Conservation (phyloP, 1,140 invertebrate species). For the Rhagoletis zephyria region DNA sequence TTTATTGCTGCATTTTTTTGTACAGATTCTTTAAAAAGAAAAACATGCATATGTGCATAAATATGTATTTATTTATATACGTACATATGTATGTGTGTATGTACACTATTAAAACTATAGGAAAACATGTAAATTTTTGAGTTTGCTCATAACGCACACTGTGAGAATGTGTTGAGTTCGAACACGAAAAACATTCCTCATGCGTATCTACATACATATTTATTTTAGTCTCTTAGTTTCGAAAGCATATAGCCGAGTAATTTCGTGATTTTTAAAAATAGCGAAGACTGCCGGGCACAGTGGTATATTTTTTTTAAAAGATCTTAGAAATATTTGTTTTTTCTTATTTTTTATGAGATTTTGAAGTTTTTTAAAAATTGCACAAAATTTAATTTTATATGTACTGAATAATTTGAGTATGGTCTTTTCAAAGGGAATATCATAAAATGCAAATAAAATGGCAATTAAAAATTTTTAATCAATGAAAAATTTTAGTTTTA, state of each 20-base stretch:
- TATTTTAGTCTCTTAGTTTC: constrained; percentile 3
- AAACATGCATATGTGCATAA: not conserved
- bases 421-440: too few relatives aligned
- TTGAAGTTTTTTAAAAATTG: too few relatives aligned
- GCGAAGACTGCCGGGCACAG: not conserved
- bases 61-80: not conserved
- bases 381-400: too few relatives aligned
- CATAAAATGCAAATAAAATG: too few relatives aligned
- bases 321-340: too few relatives aligned
- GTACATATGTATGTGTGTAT: not conserved
- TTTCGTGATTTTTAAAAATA: not conserved
- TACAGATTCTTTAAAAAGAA: too few relatives aligned
- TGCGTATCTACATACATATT: not conserved
- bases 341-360: too few relatives aligned
- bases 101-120: not conserved
- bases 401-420: too few relatives aligned
- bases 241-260: not conserved
- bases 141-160: too few relatives aligned
- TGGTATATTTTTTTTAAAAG: not conserved
- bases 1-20: not conserved
- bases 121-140: not conserved
- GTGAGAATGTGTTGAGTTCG: not conserved
- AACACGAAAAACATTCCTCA: not conserved
- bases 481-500: too few relatives aligned
- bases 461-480: too few relatives aligned